These are phyloP conservation scores for Scyliorhinus canicula DNA, from an alignment of 2,797 vertebrate genomes.

Conservation along the genomic window DNA sequence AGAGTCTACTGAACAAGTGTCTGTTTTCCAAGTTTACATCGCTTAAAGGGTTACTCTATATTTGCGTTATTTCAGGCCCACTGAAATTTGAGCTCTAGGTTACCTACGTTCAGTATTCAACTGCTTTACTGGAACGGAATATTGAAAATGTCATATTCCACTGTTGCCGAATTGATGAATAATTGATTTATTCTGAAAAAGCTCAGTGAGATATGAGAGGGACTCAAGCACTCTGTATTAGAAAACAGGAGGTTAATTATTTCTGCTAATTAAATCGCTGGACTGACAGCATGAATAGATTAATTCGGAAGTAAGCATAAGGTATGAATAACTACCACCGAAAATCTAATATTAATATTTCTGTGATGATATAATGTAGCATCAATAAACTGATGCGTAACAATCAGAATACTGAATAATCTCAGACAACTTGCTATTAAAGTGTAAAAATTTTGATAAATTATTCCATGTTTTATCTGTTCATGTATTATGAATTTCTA, in stretches of 20 bases:
- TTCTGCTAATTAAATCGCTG: slow-evolving; percentile 14
- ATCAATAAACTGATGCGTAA: background rate
- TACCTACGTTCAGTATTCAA: background rate
- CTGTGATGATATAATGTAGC: background rate
- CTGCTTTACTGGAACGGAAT: background rate
- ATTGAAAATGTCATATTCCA: slow-evolving; percentile 21
- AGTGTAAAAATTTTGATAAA: background rate
- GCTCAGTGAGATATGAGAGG: slow-evolving; percentile 23
- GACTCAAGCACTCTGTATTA: background rate
- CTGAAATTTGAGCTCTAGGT: background rate
- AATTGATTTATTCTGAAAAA: background rate
- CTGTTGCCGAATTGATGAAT: slow-evolving; percentile 1
- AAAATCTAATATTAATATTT: no score
- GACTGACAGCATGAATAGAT: background rate
- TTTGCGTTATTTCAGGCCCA: background rate
- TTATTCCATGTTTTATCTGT: no score
- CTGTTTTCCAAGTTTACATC: background rate
- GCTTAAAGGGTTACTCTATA: background rate
- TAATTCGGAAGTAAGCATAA: background rate
- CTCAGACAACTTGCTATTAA: background rate
- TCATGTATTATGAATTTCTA: background rate
- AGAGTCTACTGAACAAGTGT: background rate
- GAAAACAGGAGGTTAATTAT: slow-evolving; percentile 12
- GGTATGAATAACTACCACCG: background rate
- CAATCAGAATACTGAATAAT: background rate